Conservation (phyloP, 2,888 invertebrate genomes). For the Hirtodrosophila cameraria region DNA sequence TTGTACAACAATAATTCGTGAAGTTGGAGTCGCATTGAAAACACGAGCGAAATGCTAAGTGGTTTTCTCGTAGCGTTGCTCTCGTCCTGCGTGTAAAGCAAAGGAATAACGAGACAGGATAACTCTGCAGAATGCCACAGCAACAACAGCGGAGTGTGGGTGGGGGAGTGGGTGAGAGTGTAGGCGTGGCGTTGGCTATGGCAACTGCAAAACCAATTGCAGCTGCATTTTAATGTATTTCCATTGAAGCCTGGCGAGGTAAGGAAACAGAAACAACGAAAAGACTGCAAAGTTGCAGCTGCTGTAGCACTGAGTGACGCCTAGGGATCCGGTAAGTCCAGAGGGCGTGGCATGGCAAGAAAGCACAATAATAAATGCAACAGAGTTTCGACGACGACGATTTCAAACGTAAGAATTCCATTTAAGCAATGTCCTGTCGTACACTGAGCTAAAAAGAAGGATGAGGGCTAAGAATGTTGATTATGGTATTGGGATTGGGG, state of each 20-base stretch:
- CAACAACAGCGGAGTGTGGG: conserved; percentile 12
- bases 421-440: conserved; percentile 47
- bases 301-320: conserved; percentile 18
- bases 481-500: background rate
- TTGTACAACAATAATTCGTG: conserved; percentile 22
- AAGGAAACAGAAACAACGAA: conserved; percentile 27
- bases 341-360: conserved; percentile 28
- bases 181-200: conserved; percentile 18
- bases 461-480: conserved; percentile 13
- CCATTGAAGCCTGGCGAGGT: conserved; percentile 43
- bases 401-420: conserved; percentile 41
- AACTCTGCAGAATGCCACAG: conserved; percentile 69
- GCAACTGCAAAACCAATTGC: conserved; percentile 53
- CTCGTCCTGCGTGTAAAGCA: conserved; percentile 59
- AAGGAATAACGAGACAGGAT: conserved; percentile 67
- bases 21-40: conserved; percentile 9
- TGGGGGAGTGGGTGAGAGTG: conserved; percentile 1
- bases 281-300: conserved; percentile 21
- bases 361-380: conserved; percentile 24
- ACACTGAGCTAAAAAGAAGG: conserved; percentile 5
- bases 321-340: conserved; percentile 14
- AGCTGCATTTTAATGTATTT: conserved; percentile 73
- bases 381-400: conserved; percentile 1
- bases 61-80: conserved; percentile 45
- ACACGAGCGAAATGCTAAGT: conserved; percentile 52